These are phyloP conservation scores for Vanessa tameamea DNA, from an alignment of 1,140 invertebrate species.

Conservation along the genomic window DNA sequence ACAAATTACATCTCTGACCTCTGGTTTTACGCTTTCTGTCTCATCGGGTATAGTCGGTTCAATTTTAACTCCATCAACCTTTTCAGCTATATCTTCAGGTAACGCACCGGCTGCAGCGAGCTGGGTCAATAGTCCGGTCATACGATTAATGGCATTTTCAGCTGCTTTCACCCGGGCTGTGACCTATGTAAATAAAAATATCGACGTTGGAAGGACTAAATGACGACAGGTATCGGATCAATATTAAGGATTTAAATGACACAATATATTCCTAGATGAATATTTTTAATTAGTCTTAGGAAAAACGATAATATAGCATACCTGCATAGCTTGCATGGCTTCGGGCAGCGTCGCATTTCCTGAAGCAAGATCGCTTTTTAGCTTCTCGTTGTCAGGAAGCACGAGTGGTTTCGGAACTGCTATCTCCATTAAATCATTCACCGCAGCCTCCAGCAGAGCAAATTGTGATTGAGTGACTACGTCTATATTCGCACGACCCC, in stretches of 20 bases:
- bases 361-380: constrained; percentile 48
- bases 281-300: background rate
- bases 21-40: constrained; percentile 1
- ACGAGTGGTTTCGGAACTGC: constrained; percentile 43
- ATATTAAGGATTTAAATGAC: too few relatives aligned
- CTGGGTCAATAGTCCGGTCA: constrained; percentile 57
- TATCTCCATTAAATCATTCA: constrained; percentile 39
- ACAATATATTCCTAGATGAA: too few relatives aligned
- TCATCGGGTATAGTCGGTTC: background rate
- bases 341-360: constrained; percentile 60
- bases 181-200: constrained; percentile 43
- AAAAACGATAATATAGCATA: constrained; percentile 12
- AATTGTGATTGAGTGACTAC: constrained; percentile 65
- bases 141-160: constrained; percentile 52
- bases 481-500: constrained; percentile 48
- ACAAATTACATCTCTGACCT: background rate
- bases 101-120: constrained; percentile 52
- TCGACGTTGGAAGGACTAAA: background rate
- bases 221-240: too few relatives aligned
- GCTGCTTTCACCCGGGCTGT: constrained; percentile 58
- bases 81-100: constrained; percentile 40
- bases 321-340: constrained; percentile 69
- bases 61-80: constrained; percentile 26
- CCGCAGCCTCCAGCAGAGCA: constrained; percentile 44
- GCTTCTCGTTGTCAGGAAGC: constrained; percentile 56